Base-by-base conservation (phyloP, 1,140 invertebrate species). In the Teleopsis dalmanni region DNA sequence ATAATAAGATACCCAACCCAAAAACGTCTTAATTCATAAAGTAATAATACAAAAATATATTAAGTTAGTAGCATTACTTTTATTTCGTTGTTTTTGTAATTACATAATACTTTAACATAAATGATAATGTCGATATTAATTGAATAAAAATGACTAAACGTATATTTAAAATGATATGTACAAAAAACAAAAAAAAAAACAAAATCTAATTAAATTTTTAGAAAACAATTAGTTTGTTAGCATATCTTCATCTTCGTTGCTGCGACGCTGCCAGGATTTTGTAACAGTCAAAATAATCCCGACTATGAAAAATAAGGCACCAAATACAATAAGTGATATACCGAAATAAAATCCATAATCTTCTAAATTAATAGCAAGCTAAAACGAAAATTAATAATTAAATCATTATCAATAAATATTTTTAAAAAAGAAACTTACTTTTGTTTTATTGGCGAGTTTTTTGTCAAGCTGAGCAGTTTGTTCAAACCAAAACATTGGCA, bases 401-500 rank as follows among this genome's bases (percentile, higher is more conserved):
- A 29, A 37, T 38, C 6, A 13, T 13, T n/a, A 11, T 29, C 36
- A 16, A 19, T 2, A 19, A 22, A 31, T 16, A 14, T 38, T 19
- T 11, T 9, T 19, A 27, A 41, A 34, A 35, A 36, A 1, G 5
- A 18, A 34, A 26, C 47, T 58, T 33, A 80, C 60, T 54, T 79
- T 78, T 0, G 82, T 75, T 59, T 74, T 57, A 6, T 53, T 58
- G 2, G 80, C 78, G 50, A 81, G 76, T n/a, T 79, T 65, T 21
- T 75, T 55, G n/a, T 76, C 79, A 16, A 85, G 70, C 36, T 66
- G 52, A 18, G 80, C 79, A 52, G 78, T 75, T 70, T 89, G 84
- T 10, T 75, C 70, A 68, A 89, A 89, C 84, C 85, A 87, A 52
- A 88, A 70, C 73, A 83, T 79, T 11, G 86, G 86, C 67, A 78